Base-by-base conservation (phyloP, 2,797 vertebrate species). In the Anguilla obscura region DNA sequence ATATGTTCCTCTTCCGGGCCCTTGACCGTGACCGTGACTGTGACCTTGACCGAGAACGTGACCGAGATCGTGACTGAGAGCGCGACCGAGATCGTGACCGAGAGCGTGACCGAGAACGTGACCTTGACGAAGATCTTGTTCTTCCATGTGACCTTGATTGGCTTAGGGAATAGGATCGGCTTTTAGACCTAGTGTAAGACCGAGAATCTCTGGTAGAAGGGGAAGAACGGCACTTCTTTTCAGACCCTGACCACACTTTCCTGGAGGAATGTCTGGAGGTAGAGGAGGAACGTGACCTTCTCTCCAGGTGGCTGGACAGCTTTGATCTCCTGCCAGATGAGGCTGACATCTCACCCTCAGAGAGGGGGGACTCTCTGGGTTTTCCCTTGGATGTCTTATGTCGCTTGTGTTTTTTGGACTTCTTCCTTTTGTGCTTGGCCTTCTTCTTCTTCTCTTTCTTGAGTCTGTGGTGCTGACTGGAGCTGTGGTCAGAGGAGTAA, bases 381-480 rank as follows among this genome's bases (percentile, higher is more conserved):
- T 95, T 95, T 87, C 40, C 93, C 91, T 95, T 96, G 74, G 92
- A 91, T 86, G 89, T 92, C 88, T 96, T 98, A 92, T 96, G 96
- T 89, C 95, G 98, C 93, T 99, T 99, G 63, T 95, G 96, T 93
- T 98, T 99, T 93, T 98, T 99, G 36, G 95, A 93, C 91, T 98
- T 99, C 92, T 98, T 79, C 74, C 45, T 99, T 94, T 98, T 99
- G 88, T 94, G 97, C 87, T 98, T 99, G 87, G 93, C 87, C 89
- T 97, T 99, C 92, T 98, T 98, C 91, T 97, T 98, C 91, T 97
- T 98, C 83, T 96, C 97, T 87, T 97, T 98, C 89, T 94, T 97
- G 89, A 94, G 94, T 84, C 92, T 96, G 89, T 90, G 96, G 87
- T 90, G 95, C 83, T 90, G 94, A 88, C 96, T 96, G 0, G 95